These are phyloP conservation scores for Acanthosoma haemorrhoidale DNA, from an alignment of 2,888 invertebrate genomes.

Conservation along the genomic window DNA sequence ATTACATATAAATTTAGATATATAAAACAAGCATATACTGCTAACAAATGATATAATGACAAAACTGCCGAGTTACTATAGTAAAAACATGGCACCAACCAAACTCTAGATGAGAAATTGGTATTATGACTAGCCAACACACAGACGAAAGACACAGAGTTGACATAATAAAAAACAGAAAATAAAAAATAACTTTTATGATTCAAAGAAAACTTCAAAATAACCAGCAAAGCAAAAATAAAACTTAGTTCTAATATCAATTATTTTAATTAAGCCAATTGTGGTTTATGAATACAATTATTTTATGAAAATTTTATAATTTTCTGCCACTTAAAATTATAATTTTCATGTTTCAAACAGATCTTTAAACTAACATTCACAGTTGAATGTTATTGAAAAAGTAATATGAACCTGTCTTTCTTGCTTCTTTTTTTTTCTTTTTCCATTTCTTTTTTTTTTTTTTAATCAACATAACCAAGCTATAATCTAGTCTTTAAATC, in stretches of 20 bases:
- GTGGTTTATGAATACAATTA: not conserved
- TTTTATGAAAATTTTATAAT: not conserved
- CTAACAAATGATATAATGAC: not conserved
- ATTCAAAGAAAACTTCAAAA: not conserved
- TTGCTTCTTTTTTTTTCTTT: not conserved
- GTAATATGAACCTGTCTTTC: slow-evolving; percentile 8
- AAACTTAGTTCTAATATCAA: not conserved
- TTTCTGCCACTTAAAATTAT: slow-evolving; percentile 8
- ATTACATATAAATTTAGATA: not conserved
- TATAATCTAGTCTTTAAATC: slow-evolving; percentile 20
- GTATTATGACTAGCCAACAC: not conserved
- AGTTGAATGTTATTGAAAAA: not conserved
- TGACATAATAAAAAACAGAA: not conserved
- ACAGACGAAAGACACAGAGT: slow-evolving; percentile 1
- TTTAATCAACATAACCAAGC: slow-evolving; percentile 7
- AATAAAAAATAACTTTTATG: not conserved
- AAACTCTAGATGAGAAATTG: not conserved
- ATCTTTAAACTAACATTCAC: not conserved
- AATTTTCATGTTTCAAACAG: not conserved
- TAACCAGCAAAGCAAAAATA: not conserved
- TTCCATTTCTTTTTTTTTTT: not conserved
- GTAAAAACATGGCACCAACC: not conserved
- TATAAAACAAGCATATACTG: not conserved
- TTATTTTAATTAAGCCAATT: not conserved
- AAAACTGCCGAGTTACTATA: too few relatives aligned